Evolutionary conservation across 1,140 invertebrate species (phyloP), one percentile per base, ranked within the genome.

Genomic region (Sminthurinus signatus): DNA sequence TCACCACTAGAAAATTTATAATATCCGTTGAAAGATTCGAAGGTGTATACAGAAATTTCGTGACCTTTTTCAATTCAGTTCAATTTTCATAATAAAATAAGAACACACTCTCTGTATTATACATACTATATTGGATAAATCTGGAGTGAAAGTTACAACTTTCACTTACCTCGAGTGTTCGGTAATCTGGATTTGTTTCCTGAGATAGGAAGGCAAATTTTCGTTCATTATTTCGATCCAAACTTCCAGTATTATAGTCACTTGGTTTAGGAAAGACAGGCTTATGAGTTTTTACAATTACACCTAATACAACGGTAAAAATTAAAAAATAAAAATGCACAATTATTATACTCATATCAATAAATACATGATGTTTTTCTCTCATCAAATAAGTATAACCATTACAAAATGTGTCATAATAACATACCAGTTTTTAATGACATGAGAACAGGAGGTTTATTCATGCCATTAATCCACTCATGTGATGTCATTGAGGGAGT

Each of bases 401-500:
- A n/a, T n/a, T n/a, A n/a, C n/a, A n/a, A n/a, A n/a, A n/a, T n/a
- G n/a, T n/a, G n/a, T n/a, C n/a, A n/a, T 39, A 23, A 23, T 23
- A 57, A 64, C 19, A 15, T 43, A 32, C 31, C 39, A 15, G 54
- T 39, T 64, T 56, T 39, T 14, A 39, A 19, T 12, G 28, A 31
- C 15, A 56, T 39, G 5, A 56, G 52, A 12, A 54, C 8, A 10
- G 25, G 32, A 2, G 57, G 23, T 28, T 39, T 36, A 74, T 92
- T 92, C 70, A 88, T 84, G 2, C 93, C 93, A 72, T 80, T 84
- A 29, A 91, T 82, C 91, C 93, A 96, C 75, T 95, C 91, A 64
- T 86, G 84, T 14, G 91, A 88, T n/a, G 85, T 84, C 1, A 96
- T 76, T 4, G 89, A 86, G 0, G 93, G 88, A 61, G 85, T 85